phyloP scores from a whole-genome alignment of 2,888 invertebrate genomes.

The Melolontha melolontha region DNA sequence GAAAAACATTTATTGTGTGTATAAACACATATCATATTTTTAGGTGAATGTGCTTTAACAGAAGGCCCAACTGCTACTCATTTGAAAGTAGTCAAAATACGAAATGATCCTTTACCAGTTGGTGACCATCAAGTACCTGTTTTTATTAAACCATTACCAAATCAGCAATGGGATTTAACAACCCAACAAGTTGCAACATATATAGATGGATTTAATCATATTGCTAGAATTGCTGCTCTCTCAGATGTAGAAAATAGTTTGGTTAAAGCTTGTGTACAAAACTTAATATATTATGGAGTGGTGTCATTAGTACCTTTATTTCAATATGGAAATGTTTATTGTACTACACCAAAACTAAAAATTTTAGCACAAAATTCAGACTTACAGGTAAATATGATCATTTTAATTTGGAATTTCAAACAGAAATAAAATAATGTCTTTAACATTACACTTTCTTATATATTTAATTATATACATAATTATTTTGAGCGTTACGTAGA shows the following conservation, averaged over 20 bases:
- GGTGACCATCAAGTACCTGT: conserved; percentile 93
- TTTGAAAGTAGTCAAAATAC: conserved; percentile 86
- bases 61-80: conserved; percentile 91
- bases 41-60: conserved; percentile 66
- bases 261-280: conserved; percentile 94
- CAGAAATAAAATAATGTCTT: conserved; percentile 12
- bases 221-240: conserved; percentile 88
- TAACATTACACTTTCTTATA: too few relatives aligned
- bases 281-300: conserved; percentile 83
- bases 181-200: conserved; percentile 90
- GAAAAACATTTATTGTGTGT: neutral
- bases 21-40: neutral
- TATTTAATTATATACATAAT: too few relatives aligned
- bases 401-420: neutral
- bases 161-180: conserved; percentile 90
- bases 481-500: too few relatives aligned
- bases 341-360: conserved; percentile 70
- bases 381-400: conserved; percentile 59
- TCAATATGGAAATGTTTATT: conserved; percentile 77
- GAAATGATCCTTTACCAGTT: conserved; percentile 84
- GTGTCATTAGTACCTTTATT: conserved; percentile 73
- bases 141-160: conserved; percentile 66
- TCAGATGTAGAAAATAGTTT: conserved; percentile 94
- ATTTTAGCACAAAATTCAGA: conserved; percentile 66
- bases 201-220: conserved; percentile 93